Base-by-base conservation (phyloP, 2,113 vertebrate genomes). In the Eupsittula cactorum region DNA sequence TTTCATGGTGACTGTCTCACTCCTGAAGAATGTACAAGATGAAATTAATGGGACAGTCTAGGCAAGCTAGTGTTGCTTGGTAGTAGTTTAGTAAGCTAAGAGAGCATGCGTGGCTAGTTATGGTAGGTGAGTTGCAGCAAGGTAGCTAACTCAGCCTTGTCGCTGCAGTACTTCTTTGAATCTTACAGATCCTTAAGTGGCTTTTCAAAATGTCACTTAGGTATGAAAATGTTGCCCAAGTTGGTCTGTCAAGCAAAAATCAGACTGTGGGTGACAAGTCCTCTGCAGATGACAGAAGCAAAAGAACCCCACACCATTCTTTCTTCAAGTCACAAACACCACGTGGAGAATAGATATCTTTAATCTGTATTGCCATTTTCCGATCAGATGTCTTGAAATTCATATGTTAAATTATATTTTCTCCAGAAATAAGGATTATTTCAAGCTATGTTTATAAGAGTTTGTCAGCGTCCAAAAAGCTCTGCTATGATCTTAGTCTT, bases 21-120 rank as follows among this genome's bases (percentile, higher is more conserved):
- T 49, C 1, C 0, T 37, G 64, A n/a, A 2, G 12, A 46, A 7
- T 2, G 11, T 14, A 6, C 1, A 3, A 27, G 44, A n/a, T 4
- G 37, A 39, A n/a, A 11, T 60, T 80, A 23, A 23, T 15, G 52
- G 74, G 33, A 7, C 18, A n/a, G 52, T 19, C 47, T 44, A 4
- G 70, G 70, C 39, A 60, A 82, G 47, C 16, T 78, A 19, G 0
- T 1, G 46, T 29, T 82, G 63, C 5, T 39, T n/a, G 44, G 42
- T 17, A 35, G 47, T 24, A 24, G 35, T 11, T 37, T 63, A 73
- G 47, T 25, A 49, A 75, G 52, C 15, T 6, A 16, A 82, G n/a
- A 81, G 60, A 92, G 42, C 49, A 15, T 1, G 13, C 1, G 4
- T 46, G 53, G 68, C 41, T 47, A 2, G 6, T 63, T 65, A 5